Base-by-base conservation (phyloP, 1,140 invertebrate genomes). In the Drosophila lacteicornis region DNA sequence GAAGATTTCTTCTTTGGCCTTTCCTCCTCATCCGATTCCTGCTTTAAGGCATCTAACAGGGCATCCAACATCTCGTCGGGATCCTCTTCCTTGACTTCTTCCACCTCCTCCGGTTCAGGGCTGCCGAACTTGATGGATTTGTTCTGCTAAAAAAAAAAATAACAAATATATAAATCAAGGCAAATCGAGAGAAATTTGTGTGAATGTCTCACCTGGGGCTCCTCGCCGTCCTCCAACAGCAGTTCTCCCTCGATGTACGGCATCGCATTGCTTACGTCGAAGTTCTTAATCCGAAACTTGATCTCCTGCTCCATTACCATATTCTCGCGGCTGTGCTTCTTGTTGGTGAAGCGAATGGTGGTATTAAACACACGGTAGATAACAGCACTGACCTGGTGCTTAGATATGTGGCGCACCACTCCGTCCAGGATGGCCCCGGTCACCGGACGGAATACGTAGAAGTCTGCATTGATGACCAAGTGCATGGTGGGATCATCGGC, bases 381-480 rank as follows among this genome's bases (percentile, higher is more conserved):
- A 15, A 92, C 79, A 1, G 84, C 92, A 25, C 88, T 81, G 25
- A 93, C 74, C 33, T 92, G 85, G 65, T 82, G 67, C 36, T 79
- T 80, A 7, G 82, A 75, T 33, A 91, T 80, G 55, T 91, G 79
- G 40, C 91, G 80, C 4, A 93, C 78, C 42, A 90, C 81, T 71
- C 94, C 94, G 88, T 91, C 92, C 82, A 69, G 93, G 60, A 69
- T 56, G 63, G 86, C 87, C 59, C 94, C 94, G 27, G 93, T 73
- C 68, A 83, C 71, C 47, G 95, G 95, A 61, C 92, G 92, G 70
- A 95, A 95, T 17, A 95, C 80, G 86, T 94, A 95, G 88, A 94
- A 95, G 75, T 95, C 94, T 0, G 85, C 85, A 55, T 90, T 85
- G n/a, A 90, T 82, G 15, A 71, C 3, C 17, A 95, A 42, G 69